Percentiles rank a stretch among this genome's conserved stretches.
phyloP scores from a whole-genome alignment of 2,888 invertebrate species.

The Geophilus truncorum region DNA sequence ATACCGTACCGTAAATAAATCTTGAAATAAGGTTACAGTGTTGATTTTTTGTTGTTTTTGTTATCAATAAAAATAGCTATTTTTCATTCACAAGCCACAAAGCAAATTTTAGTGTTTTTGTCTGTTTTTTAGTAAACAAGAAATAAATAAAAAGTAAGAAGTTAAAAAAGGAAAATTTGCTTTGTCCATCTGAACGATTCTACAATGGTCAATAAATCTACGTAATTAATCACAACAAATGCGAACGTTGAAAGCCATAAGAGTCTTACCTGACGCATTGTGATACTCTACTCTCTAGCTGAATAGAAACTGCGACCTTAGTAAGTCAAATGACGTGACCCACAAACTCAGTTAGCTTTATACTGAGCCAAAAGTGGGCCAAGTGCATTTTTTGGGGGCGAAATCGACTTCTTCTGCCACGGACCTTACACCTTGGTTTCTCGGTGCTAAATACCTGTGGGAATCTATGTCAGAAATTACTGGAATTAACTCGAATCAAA shows the following conservation, averaged over 20 bases:
- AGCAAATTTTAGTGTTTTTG: no score
- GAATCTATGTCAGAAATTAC: constrained; percentile 9
- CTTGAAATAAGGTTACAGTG: no score
- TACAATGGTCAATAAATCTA: no score
- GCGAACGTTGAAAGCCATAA: not conserved
- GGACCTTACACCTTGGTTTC: constrained; percentile 16
- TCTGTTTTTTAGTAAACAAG: no score
- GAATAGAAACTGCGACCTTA: not conserved
- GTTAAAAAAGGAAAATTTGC: not conserved
- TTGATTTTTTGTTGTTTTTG: no score
- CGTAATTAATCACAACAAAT: not conserved
- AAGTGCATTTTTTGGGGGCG: constrained; percentile 27
- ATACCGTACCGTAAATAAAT: no score
- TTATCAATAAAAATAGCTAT: no score
- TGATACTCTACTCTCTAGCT: not conserved
- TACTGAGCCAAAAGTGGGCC: constrained; percentile 5
- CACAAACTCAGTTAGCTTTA: constrained; percentile 14
- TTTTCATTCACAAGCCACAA: no score
- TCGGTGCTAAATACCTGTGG: not conserved
- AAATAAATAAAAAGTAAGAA: no score
- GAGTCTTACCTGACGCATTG: constrained; percentile 2
- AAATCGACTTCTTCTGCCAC: not conserved
- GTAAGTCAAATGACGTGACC: constrained; percentile 25
- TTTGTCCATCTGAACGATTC: no score
- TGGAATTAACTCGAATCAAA: not conserved